Base-by-base conservation (phyloP, 2,797 vertebrate genomes). In the Etheostoma nigrum region DNA sequence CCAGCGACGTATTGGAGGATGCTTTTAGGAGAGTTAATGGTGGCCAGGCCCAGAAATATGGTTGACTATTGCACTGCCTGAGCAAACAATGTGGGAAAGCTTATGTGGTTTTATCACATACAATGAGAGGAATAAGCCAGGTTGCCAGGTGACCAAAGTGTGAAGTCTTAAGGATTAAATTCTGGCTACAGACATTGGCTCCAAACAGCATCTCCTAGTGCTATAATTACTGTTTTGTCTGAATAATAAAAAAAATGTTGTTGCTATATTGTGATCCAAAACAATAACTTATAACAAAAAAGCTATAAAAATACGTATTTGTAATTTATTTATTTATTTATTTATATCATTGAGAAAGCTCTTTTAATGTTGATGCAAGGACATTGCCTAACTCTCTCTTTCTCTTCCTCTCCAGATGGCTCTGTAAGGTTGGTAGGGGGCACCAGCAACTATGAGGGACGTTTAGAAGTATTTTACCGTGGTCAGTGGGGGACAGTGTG, bases 401-500 rank as follows among this genome's bases (percentile, higher is more conserved):
- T 44, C 21, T 68, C 13, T 47, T 9, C 67, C 18, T 67, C 63
- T 81, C 30, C 92, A 99, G 98, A 99, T 76, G 98, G 98, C 19
- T 92, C 91, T 4, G 77, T 96, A 79, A 94, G 97, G 86, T 93
- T 99, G 74, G 84, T 91, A 4, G 96, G 96, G 0, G 97, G 97
- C 21, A 88, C 86, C 66, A 93, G 92, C 64, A 92, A 85, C 62
- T 94, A 95, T 0, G 95, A 98, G 90, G 98, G 98, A 53, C 96
- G 95, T 64, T 88, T 99, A 89, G 97, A 99, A 91, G 92, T 99
- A 62, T 96, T 96, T 86, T 95, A 97, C 57, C 82, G 12, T 0
- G 97, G 96, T 18, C 96, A 95, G 72, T 99, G 98, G 98, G 98
- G 98, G 44, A 97, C 96, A 0, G 91, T 99, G 82, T 99, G 98